A percentile compares a stretch with the other conserved stretches of the same genome.
These are phyloP conservation scores for Phalacrocorax carbo DNA, from an alignment of 2,113 vertebrate genomes.

Conservation along the genomic window DNA sequence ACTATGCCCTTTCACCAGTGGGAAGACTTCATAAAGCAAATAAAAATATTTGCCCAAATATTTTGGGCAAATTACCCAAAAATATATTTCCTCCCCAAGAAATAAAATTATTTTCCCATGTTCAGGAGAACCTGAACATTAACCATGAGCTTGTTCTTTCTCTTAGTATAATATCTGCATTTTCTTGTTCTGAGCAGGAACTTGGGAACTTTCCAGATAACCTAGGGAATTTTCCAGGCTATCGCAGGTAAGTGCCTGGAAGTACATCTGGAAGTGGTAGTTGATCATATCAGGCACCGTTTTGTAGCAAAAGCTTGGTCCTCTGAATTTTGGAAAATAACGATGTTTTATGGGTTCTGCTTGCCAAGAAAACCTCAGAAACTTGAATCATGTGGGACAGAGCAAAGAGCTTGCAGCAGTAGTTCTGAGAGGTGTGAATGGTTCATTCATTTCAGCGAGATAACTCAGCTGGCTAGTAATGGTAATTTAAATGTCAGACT, in stretches of 20 bases:
- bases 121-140: background rate
- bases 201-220: background rate
- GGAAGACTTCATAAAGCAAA: background rate
- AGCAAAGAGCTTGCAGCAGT: background rate
- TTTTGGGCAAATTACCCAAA: too few species aligned
- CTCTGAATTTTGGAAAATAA: background rate
- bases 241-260: background rate
- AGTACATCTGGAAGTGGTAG: background rate
- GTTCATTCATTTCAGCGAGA: background rate
- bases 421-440: background rate
- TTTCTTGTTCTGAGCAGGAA: background rate
- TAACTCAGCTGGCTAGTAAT: background rate
- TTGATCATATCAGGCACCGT: background rate
- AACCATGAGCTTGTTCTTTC: background rate
- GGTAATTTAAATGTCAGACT: constrained; percentile 31
- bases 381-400: background rate
- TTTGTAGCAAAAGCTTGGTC: background rate
- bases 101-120: background rate
- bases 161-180: background rate
- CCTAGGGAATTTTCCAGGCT: background rate
- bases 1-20: background rate
- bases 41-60: too few species aligned
- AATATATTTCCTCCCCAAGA: background rate
- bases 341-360: background rate
- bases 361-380: background rate